Conservation (phyloP, 1,140 invertebrate genomes). For the Diachasma alloeum region DNA sequence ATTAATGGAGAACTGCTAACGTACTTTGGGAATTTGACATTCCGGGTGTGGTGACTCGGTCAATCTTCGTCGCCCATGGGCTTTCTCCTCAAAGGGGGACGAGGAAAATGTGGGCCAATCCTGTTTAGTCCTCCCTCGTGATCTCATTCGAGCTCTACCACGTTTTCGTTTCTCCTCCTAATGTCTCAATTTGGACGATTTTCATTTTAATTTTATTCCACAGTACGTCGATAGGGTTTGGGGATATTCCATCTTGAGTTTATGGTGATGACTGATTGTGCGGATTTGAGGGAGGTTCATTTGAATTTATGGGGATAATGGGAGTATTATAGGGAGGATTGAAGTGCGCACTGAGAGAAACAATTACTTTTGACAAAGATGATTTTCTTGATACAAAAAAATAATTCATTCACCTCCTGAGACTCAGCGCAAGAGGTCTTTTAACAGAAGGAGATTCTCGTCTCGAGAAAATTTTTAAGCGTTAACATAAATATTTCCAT, state of each 20-base stretch:
- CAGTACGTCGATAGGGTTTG: neutral
- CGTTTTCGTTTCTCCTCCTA: neutral
- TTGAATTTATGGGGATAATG: neutral
- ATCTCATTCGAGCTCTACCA: neutral
- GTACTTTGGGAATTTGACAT: neutral
- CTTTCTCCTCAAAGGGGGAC: neutral
- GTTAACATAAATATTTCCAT: too few relatives aligned
- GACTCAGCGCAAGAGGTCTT: too few relatives aligned
- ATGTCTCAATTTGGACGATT: neutral
- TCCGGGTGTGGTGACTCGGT: neutral
- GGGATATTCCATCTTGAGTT: neutral
- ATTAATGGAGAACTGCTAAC: neutral
- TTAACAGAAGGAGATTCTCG: too few relatives aligned
- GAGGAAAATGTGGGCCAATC: neutral
- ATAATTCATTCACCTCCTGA: too few relatives aligned
- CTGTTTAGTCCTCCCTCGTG: neutral
- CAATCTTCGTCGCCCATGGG: neutral
- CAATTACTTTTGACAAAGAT: too few relatives aligned
- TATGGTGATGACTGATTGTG: neutral
- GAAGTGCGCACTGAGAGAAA: neutral
- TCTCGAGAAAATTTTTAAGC: too few relatives aligned
- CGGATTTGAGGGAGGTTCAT: neutral
- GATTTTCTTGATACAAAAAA: too few relatives aligned
- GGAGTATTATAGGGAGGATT: neutral
- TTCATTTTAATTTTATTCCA: neutral